Evolutionary conservation across 1,140 invertebrate genomes (phyloP).

Genomic region (Bombus ignitus): DNA sequence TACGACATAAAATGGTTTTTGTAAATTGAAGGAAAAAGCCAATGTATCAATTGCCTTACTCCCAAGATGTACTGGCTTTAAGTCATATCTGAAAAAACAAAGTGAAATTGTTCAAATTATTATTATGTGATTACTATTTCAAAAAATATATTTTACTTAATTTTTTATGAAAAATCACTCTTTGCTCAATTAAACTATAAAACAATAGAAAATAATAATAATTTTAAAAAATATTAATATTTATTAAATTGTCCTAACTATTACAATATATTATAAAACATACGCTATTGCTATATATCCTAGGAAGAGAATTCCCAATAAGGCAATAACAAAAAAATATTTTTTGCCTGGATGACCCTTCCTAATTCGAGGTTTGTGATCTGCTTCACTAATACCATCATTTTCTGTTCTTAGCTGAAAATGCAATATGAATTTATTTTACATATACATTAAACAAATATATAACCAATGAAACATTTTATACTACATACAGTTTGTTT

Average conservation of each 20-base stretch:
- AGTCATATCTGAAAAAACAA: conserved; percentile 27
- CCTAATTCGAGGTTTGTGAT: conserved; percentile 60
- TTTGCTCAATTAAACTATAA: too few relatives aligned
- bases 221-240: not conserved
- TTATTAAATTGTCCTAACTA: not conserved
- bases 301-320: conserved; percentile 70
- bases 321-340: conserved; percentile 61
- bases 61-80: conserved; percentile 74
- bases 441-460: not conserved
- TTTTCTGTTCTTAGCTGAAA: conserved; percentile 67
- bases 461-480: not conserved
- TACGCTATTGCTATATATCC: conserved; percentile 76
- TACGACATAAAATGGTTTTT: conserved; percentile 91
- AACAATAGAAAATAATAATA: too few relatives aligned
- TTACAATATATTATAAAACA: conserved; percentile 40
- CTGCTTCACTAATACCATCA: conserved; percentile 51
- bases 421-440: conserved; percentile 17
- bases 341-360: conserved; percentile 64
- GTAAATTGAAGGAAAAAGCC: conserved; percentile 77
- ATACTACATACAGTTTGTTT: conserved; percentile 2
- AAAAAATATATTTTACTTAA: not conserved
- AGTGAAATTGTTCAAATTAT: not conserved
- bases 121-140: not conserved
- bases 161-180: not conserved
- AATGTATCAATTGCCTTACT: conserved; percentile 77